These are phyloP conservation scores for Eucidaris tribuloides DNA, from an alignment of 35 echinoderm and acorn worm species.

Conservation along the genomic window DNA sequence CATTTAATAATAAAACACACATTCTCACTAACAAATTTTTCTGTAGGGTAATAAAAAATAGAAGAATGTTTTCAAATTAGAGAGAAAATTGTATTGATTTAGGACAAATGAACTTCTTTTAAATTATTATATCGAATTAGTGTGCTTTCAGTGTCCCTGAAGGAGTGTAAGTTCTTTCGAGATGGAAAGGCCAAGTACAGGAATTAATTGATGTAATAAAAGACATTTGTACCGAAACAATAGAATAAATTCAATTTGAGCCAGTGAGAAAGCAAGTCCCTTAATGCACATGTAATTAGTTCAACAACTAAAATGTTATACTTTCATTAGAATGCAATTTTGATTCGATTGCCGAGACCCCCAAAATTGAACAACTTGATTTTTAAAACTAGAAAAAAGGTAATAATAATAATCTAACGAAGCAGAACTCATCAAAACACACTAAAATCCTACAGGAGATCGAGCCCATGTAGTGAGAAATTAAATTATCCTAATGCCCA, in stretches of 20 bases:
- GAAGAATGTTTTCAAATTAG: constrained; percentile 13
- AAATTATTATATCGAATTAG: too few species aligned
- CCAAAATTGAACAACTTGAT: constrained; percentile 6
- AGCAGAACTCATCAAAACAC: not conserved
- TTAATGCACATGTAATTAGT: constrained; percentile 24
- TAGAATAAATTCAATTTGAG: constrained; percentile 13
- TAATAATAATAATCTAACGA: not conserved
- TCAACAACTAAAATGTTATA: constrained; percentile 10
- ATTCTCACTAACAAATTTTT: not conserved
- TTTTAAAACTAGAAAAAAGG: constrained; percentile 11
- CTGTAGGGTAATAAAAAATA: not conserved
- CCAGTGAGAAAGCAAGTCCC: not conserved
- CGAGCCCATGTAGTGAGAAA: constrained; percentile 1
- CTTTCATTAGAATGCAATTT: constrained; percentile 31
- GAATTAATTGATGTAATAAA: constrained; percentile 8
- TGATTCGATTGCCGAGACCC: not conserved
- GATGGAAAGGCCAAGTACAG: not conserved
- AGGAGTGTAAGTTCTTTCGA: too few species aligned
- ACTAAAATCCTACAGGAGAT: not conserved
- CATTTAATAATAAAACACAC: constrained; percentile 9
- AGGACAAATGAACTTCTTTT: too few species aligned
- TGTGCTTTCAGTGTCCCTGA: too few species aligned
- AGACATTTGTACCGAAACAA: constrained; percentile 26
- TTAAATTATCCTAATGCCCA: constrained; percentile 31
- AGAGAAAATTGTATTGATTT: too few species aligned